Percentiles rank a stretch among this genome's conserved stretches.
These are phyloP conservation scores for Poeciliopsis turneri DNA, from an alignment of 2,797 vertebrate genomes.

Conservation along the genomic window DNA sequence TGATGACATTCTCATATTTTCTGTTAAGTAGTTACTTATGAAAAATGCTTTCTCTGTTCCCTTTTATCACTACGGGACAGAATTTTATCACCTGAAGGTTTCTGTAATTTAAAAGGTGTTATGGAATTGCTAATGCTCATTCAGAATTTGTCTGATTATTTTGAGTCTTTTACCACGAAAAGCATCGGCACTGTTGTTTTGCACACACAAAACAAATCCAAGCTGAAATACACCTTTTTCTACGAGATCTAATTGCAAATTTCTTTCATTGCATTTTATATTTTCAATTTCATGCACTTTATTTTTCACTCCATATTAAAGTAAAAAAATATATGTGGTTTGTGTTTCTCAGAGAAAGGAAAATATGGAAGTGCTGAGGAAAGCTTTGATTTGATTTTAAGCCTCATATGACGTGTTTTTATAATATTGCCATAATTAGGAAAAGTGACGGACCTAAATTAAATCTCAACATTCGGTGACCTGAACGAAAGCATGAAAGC, in stretches of 20 bases:
- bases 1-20: neutral
- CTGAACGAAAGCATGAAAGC: conserved; percentile 33
- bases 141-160: neutral
- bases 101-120: neutral
- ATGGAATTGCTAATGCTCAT: neutral
- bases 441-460: neutral
- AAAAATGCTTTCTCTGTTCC: neutral
- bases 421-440: neutral
- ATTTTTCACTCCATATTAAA: neutral
- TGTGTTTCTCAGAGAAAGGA: neutral
- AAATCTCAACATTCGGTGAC: neutral
- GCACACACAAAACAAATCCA: neutral
- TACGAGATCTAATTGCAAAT: neutral
- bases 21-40: neutral
- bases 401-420: neutral
- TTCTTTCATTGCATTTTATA: neutral
- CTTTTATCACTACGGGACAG: neutral
- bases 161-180: neutral
- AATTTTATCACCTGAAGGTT: neutral
- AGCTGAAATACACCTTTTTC: neutral
- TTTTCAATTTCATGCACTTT: neutral
- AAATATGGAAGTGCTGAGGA: neutral
- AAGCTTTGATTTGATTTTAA: neutral
- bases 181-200: neutral
- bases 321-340: neutral